phyloP scores from a whole-genome alignment of 2,797 vertebrate genomes.

The Tangara arthus region DNA sequence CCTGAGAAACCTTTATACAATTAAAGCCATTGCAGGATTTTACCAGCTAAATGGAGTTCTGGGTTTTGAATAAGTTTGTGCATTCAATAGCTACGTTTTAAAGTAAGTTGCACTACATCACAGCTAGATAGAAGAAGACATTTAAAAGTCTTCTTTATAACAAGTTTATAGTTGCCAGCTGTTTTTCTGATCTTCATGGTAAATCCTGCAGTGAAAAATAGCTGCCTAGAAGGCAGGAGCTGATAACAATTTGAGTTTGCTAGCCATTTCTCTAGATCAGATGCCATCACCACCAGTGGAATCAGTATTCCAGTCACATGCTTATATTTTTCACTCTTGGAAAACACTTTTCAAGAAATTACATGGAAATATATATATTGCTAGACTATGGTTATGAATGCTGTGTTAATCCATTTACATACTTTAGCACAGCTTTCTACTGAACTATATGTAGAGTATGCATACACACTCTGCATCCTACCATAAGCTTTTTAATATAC shows the following conservation, averaged over 20 bases:
- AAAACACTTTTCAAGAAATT: conserved; percentile 58
- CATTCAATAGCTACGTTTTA: not conserved
- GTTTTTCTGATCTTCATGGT: conserved; percentile 64
- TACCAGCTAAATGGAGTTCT: conserved; percentile 34
- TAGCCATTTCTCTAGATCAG: conserved; percentile 36
- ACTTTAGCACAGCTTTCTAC: not conserved
- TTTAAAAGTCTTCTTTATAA: conserved; percentile 58
- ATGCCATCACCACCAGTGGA: conserved; percentile 19
- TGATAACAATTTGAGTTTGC: conserved; percentile 40
- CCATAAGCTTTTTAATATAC: not conserved
- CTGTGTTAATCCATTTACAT: not conserved
- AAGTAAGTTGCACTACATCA: conserved; percentile 12
- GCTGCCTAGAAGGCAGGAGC: conserved; percentile 58
- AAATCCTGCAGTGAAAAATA: conserved; percentile 43
- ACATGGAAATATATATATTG: conserved; percentile 7
- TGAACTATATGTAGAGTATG: not conserved
- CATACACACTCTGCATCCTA: not conserved
- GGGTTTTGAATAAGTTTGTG: not conserved
- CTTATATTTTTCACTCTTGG: conserved; percentile 38
- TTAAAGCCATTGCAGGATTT: conserved; percentile 17
- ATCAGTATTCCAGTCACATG: conserved; percentile 56
- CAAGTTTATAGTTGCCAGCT: conserved; percentile 60
- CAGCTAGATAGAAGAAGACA: conserved; percentile 21
- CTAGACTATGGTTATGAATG: not conserved
- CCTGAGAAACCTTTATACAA: not conserved